Conservation (phyloP, 2,113 vertebrate species). For the Arizona elegans region DNA sequence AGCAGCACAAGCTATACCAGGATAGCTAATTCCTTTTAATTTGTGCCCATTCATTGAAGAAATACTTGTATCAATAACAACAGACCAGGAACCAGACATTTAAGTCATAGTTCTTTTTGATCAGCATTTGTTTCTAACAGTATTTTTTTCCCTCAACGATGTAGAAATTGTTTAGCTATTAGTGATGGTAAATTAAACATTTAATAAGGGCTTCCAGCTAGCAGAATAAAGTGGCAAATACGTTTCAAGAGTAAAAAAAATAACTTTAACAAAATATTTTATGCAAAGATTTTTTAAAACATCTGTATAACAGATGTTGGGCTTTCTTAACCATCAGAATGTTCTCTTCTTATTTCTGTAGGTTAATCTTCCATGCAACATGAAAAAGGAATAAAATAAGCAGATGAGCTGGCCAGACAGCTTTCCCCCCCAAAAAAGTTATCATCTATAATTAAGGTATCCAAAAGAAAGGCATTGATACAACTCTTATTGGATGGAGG, state of each 20-base stretch:
- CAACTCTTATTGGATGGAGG: not conserved
- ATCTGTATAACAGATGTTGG: not conserved
- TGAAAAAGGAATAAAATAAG: not conserved
- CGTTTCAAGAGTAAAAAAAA: not conserved
- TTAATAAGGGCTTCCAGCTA: not conserved
- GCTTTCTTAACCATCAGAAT: not conserved
- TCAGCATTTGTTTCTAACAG: not conserved
- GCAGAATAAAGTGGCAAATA: not conserved
- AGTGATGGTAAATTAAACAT: constrained; percentile 3
- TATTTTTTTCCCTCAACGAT: not conserved
- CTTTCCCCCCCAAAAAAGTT: not conserved
- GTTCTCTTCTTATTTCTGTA: not conserved
- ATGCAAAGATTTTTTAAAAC: not conserved
- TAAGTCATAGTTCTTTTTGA: not conserved
- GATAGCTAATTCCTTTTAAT: not conserved
- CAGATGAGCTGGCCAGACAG: not conserved
- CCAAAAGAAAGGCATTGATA: not conserved
- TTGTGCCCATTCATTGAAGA: not conserved
- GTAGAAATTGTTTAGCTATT: not conserved
- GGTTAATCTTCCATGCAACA: not conserved
- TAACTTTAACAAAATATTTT: not conserved
- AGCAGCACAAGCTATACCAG: not conserved
- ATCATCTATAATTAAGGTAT: not conserved
- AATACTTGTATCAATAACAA: not conserved
- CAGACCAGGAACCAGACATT: not conserved